Evolutionary conservation across 2,113 vertebrate species (phyloP), one percentile per base, ranked within the genome.

Genomic region (Meles meles): DNA sequence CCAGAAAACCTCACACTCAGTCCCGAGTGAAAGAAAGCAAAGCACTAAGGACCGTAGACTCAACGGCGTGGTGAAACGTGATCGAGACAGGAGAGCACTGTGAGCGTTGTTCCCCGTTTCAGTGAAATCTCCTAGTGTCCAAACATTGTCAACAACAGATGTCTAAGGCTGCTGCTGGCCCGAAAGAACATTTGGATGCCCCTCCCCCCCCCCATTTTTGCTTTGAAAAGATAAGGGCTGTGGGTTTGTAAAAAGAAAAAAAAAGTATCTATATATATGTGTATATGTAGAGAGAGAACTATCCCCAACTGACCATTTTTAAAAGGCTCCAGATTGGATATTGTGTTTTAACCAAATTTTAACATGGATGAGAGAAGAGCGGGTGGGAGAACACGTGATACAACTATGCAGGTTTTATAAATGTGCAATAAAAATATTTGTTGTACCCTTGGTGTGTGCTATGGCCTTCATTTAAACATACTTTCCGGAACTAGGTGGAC

Each of bases 401-500:
- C 69, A 77, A 98, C 98, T 98, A 98, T 98, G 98, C 98, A 98
- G 98, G 88, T 98, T 98, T 98, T 98, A 93, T 98, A 97, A 96
- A 98, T 96, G 98, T 99, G 98, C 98, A 99, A 99, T 99, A 99
- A 99, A 99, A 98, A 89, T 98, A 97, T 99, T 98, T 98, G 98
- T 99, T 98, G 98, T 98, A 98, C 72, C 77, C 91, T 97, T 97
- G 98, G 88, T 96, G 86, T 98, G n/a, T n/a, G 90, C 79, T 81
- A 3, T 49, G 59, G 83, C 25, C 74, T 55, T 96, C 92, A 80
- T 91, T 96, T 84, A 90, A 76, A 31, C 67, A 0, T 47, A 7
- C 90, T 47, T 94, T 77, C 12, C 18, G 49, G 63, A 88, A 95
- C 55, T 65, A 20, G 9, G 18, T 63, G 14, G 34, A 69, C 13